A percentile compares a stretch with the other conserved stretches of the same genome.
Evolutionary conservation across 2,113 vertebrate genomes (phyloP).

Genomic region (Cairina moschata): DNA sequence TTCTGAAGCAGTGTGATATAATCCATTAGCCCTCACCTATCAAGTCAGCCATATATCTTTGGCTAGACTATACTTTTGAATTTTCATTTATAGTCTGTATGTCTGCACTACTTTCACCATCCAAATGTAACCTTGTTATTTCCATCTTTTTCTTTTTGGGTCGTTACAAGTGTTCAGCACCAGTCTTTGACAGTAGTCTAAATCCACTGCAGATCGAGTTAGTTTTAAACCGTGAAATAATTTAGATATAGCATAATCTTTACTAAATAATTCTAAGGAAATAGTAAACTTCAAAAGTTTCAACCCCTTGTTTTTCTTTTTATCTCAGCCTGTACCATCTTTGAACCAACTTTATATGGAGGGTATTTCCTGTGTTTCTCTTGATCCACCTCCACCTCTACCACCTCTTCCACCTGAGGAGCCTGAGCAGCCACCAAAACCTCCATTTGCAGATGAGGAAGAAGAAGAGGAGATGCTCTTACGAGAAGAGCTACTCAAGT

Average conservation of each 20-base stretch:
- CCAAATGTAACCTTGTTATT: not conserved
- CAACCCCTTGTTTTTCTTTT: not conserved
- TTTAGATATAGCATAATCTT: not conserved
- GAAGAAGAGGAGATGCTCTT: conserved; percentile 99
- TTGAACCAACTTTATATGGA: conserved; percentile 79
- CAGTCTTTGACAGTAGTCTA: not conserved
- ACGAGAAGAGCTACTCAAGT: conserved; percentile 93
- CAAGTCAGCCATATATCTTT: not conserved
- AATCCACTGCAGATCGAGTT: not conserved
- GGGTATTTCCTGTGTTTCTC: conserved; percentile 58
- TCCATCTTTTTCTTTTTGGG: not conserved
- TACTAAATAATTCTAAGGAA: not conserved
- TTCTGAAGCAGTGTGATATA: not conserved
- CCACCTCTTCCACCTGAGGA: conserved; percentile 91
- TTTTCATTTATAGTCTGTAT: not conserved
- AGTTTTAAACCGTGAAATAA: not conserved
- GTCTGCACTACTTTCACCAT: not conserved
- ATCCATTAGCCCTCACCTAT: not conserved
- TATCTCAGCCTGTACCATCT: conserved; percentile 61
- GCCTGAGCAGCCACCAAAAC: conserved; percentile 91
- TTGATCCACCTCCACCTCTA: conserved; percentile 81
- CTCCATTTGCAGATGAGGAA: conserved; percentile 96
- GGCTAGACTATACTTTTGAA: not conserved
- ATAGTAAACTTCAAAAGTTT: not conserved
- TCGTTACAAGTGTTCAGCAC: not conserved